Evolutionary conservation across 2,113 vertebrate species (phyloP).

Genomic region (Myrmecobius fasciatus): DNA sequence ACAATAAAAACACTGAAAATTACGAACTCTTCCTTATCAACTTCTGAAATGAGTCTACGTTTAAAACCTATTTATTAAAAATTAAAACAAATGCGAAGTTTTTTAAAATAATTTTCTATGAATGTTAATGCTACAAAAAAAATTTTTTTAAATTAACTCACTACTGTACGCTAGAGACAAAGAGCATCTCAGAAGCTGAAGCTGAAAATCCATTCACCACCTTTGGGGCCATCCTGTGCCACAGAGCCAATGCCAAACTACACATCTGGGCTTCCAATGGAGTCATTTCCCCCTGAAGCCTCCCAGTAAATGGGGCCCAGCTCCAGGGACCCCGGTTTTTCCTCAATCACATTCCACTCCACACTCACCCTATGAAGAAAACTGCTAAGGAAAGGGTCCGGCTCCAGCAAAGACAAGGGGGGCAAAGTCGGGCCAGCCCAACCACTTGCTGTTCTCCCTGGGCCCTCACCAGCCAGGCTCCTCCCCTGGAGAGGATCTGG

Average conservation of each 20-base stretch:
- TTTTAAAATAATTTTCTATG: conserved; percentile 25
- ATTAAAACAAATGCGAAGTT: not conserved
- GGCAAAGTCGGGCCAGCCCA: conserved; percentile 44
- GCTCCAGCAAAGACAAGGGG: conserved; percentile 46
- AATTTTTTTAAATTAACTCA: conserved; percentile 52
- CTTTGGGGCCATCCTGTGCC: conserved; percentile 30
- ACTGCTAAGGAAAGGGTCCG: conserved; percentile 46
- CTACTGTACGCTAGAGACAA: conserved; percentile 15
- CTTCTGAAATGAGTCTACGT: not conserved
- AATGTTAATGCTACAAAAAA: conserved; percentile 49
- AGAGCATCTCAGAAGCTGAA: conserved; percentile 15
- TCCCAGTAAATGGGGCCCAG: conserved; percentile 53
- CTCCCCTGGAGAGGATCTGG: conserved; percentile 68
- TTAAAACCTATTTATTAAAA: conserved; percentile 21
- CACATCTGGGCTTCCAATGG: conserved; percentile 24
- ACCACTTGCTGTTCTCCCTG: conserved; percentile 38
- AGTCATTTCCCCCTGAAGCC: conserved; percentile 47
- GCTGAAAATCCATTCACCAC: not conserved
- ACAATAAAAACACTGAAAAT: not conserved
- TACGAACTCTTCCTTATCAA: not conserved
- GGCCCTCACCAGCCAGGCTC: conserved; percentile 52
- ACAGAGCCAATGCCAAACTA: not conserved
- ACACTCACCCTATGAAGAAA: conserved; percentile 56
- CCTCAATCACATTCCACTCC: conserved; percentile 57
- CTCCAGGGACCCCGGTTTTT: conserved; percentile 56